Conservation (phyloP, 2,797 vertebrate species). For the Serranus cabrilla region DNA sequence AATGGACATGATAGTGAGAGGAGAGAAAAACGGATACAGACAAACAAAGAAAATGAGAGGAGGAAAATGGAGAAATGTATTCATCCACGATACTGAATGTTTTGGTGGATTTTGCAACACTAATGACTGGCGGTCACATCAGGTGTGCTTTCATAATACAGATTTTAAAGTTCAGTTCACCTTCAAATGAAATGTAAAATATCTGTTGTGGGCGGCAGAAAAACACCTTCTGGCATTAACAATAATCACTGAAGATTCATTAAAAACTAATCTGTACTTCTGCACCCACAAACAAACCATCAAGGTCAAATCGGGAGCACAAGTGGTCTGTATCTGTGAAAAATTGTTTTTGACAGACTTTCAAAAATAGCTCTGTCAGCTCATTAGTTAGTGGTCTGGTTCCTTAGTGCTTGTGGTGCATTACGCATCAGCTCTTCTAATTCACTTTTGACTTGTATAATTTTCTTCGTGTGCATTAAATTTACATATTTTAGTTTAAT, state of each 20-base stretch:
- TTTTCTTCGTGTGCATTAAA: constrained; percentile 13
- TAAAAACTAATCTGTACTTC: not conserved
- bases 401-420: not conserved
- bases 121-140: not conserved
- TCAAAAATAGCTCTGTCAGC: constrained; percentile 19
- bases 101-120: not conserved
- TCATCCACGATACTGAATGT: not conserved
- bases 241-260: not conserved
- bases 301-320: not conserved
- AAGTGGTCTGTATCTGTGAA: not conserved
- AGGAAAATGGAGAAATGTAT: not conserved
- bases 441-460: constrained; percentile 1
- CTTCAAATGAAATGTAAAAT: not conserved
- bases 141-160: not conserved
- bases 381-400: constrained; percentile 20
- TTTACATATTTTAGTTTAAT: constrained; percentile 10
- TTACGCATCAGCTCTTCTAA: not conserved
- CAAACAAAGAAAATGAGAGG: not conserved
- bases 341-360: not conserved
- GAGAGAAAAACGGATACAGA: not conserved
- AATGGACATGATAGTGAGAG: not conserved
- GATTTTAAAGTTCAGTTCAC: constrained; percentile 1
- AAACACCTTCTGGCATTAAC: not conserved
- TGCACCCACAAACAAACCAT: constrained; percentile 9
- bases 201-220: not conserved